phyloP scores from a whole-genome alignment of 37 sponge, comb jelly and placozoan species.

The Crambe crambe region DNA sequence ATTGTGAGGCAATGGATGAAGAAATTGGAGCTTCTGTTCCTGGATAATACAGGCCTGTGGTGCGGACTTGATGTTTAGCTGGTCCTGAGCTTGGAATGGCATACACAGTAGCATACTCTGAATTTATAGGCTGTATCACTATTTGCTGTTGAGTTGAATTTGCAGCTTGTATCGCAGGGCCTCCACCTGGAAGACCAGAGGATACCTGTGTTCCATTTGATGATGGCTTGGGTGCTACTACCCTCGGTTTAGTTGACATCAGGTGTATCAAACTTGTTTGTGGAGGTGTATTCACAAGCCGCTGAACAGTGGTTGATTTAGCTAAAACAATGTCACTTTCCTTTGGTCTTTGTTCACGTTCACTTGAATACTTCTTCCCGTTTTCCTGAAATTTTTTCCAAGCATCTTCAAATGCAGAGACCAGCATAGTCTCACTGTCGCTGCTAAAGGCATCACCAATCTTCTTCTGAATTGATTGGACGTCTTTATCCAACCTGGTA shows the following conservation, averaged over 20 bases:
- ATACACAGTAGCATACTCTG: neutral
- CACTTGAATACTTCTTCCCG: conserved; percentile 10
- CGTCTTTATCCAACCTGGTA: neutral
- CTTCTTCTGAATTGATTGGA: conserved; percentile 31
- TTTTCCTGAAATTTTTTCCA: conserved; percentile 61
- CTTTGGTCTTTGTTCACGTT: neutral
- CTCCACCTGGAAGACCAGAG: neutral
- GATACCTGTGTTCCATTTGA: neutral
- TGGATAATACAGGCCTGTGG: conserved; percentile 6
- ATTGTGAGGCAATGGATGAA: neutral
- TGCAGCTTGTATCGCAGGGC: neutral
- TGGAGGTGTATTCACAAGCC: neutral
- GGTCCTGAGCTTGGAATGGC: neutral
- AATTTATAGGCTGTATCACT: neutral
- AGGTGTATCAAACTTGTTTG: neutral
- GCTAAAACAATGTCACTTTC: neutral
- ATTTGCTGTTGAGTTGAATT: too few relatives aligned
- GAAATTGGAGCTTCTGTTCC: neutral
- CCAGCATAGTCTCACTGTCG: conserved; percentile 25
- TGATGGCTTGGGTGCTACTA: conserved; percentile 9
- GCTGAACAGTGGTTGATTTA: neutral
- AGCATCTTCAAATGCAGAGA: conserved; percentile 66
- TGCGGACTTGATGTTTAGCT: neutral
- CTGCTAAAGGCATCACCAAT: conserved; percentile 37
- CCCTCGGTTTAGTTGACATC: neutral